phyloP scores from a whole-genome alignment of 2,888 invertebrate genomes.

The Phengaris arion region DNA sequence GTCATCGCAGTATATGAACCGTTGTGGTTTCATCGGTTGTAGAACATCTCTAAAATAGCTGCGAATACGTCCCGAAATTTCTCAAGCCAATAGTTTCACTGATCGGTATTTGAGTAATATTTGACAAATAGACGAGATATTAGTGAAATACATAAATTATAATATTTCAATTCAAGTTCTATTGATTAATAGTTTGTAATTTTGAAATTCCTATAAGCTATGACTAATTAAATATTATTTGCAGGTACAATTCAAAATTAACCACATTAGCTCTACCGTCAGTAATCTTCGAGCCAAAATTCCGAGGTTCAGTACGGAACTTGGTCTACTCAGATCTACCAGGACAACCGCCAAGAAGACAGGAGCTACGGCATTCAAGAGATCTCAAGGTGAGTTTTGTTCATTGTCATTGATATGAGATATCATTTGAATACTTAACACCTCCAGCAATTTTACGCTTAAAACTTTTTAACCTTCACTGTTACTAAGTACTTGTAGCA shows the following conservation, averaged over 20 bases:
- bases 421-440: no score
- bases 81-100: not conserved
- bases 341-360: slow-evolving; percentile 86
- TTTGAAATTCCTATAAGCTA: not conserved
- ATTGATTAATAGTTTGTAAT: no score
- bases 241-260: slow-evolving; percentile 89
- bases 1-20: not conserved
- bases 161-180: no score
- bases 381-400: slow-evolving; percentile 84
- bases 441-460: no score
- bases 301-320: slow-evolving; percentile 94
- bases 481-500: no score
- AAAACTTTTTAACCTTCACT: no score
- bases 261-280: slow-evolving; percentile 92
- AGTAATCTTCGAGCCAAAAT: slow-evolving; percentile 95
- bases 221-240: slow-evolving; percentile 33
- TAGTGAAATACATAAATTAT: not conserved
- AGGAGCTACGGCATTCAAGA: slow-evolving; percentile 90
- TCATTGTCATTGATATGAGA: no score
- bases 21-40: not conserved
- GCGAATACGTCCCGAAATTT: not conserved
- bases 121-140: not conserved
- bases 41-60: not conserved
- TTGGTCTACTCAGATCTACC: slow-evolving; percentile 93
- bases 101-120: not conserved